These are phyloP conservation scores for Ageneiosus marmoratus DNA, from an alignment of 2,113 vertebrate species.

Conservation along the genomic window DNA sequence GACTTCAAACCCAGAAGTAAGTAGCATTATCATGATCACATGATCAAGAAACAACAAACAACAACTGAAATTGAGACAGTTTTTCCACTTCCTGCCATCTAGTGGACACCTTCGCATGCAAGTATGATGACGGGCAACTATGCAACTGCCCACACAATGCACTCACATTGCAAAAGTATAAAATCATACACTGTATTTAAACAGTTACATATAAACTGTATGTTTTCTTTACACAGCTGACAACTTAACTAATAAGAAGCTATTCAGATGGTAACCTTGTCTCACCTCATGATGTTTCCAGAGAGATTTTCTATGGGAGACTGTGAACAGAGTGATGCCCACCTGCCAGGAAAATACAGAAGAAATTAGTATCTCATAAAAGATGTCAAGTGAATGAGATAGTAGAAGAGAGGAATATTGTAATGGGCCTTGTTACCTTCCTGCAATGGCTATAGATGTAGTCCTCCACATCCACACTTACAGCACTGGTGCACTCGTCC, in stretches of 20 bases:
- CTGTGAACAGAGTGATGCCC: constrained; percentile 94
- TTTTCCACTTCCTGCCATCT: not conserved
- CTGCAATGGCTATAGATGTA: constrained; percentile 96
- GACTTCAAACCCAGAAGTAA: not conserved
- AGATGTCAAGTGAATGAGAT: not conserved
- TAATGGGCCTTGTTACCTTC: constrained; percentile 72
- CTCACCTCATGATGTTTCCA: constrained; percentile 95
- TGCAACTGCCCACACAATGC: not conserved
- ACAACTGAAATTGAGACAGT: no score
- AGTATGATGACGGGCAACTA: not conserved
- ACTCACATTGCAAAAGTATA: not conserved
- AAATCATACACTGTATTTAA: no score
- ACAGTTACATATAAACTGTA: not conserved
- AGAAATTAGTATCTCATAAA: not conserved
- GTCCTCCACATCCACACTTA: constrained; percentile 96
- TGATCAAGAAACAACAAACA: no score
- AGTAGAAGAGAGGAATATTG: not conserved
- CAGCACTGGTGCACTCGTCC: constrained; percentile 98
- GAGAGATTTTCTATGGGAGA: constrained; percentile 95
- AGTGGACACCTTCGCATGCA: not conserved
- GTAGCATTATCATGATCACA: not conserved
- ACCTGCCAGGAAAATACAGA: constrained; percentile 75
- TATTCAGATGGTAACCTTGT: not conserved
- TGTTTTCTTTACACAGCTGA: not conserved
- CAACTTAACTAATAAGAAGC: not conserved